These are phyloP conservation scores for Malurus elegans DNA, from an alignment of 2,113 vertebrate genomes.

Conservation along the genomic window DNA sequence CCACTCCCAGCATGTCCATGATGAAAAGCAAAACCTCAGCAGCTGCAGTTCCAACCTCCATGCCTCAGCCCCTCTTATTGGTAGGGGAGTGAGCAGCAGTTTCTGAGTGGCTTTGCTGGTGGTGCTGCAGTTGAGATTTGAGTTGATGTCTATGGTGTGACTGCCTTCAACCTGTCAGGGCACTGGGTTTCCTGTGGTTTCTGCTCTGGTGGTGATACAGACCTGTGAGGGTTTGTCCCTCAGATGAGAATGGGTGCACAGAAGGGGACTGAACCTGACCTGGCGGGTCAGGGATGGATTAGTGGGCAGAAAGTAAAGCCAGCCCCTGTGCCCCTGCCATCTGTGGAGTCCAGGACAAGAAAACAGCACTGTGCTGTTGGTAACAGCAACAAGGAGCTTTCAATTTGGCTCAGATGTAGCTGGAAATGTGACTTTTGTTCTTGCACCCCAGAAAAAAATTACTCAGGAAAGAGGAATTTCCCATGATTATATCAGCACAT, in stretches of 20 bases:
- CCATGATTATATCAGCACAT: neutral
- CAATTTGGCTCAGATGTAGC: neutral
- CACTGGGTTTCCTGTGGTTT: neutral
- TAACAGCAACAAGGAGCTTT: neutral
- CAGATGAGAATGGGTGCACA: neutral
- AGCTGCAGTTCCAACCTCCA: neutral
- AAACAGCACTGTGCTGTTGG: neutral
- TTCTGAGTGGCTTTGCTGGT: neutral
- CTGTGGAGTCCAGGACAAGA: neutral
- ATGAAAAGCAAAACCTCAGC: neutral
- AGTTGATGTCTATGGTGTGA: neutral
- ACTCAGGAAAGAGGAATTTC: neutral
- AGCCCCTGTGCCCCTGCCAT: neutral
- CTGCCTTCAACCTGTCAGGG: neutral
- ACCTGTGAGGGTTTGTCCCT: neutral
- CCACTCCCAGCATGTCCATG: neutral
- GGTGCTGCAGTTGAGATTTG: neutral
- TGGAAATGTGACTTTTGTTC: neutral
- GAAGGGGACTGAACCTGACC: neutral
- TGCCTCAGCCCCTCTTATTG: neutral
- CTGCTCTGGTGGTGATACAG: neutral
- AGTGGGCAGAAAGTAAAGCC: neutral
- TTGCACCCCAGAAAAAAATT: neutral
- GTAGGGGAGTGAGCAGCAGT: neutral
- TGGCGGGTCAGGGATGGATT: neutral